Evolutionary conservation across 1,140 invertebrate genomes (phyloP), one percentile per base, ranked within the genome.

Genomic region (Acromyrmex charruanus): DNA sequence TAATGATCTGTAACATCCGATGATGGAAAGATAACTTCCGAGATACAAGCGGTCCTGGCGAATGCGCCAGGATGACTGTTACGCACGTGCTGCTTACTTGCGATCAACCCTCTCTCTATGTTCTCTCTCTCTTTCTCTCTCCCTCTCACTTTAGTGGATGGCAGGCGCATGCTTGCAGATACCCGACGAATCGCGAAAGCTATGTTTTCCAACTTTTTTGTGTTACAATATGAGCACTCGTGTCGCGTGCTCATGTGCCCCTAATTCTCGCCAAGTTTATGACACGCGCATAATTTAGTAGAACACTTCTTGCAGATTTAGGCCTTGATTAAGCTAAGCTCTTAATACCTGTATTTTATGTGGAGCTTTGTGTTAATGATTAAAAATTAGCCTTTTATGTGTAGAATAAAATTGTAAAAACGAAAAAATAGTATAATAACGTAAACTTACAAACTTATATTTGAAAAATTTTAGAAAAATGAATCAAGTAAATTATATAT

Each of bases 51-150:
- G 77, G 75, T 93, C 92, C 87, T 91, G 91, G 88, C 90, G 87
- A 86, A 84, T 89, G 91, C 90, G 88, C 91, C 89, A 92, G 91
- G 86, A 91, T 92, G 89, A 93, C 93, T 93, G 93, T 58, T 89
- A 89, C 91, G 92, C 92, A 93, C 92, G 92, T 93, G 92, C 91
- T 88, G 87, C 77, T 91, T 87, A 88, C 88, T 90, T 59, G 82
- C 86, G 80, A 87, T 65, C 92, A 92, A 88, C 90, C 91, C 91
- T 91, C 84, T 86, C 89, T 53, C 84, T 74, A 58, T 74, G 39
- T 18, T 61, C 85, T 86, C 71, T 28, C 63, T 28, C 68, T 77
- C 80, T 39, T 77, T 87, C 75, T 44, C 55, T 68, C 31, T 81
- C 77, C 31, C 66, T 89, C 87, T 86, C 68, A 31, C 68, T 87